phyloP scores from a whole-genome alignment of 2,888 invertebrate species.

The Molorchus minor region DNA sequence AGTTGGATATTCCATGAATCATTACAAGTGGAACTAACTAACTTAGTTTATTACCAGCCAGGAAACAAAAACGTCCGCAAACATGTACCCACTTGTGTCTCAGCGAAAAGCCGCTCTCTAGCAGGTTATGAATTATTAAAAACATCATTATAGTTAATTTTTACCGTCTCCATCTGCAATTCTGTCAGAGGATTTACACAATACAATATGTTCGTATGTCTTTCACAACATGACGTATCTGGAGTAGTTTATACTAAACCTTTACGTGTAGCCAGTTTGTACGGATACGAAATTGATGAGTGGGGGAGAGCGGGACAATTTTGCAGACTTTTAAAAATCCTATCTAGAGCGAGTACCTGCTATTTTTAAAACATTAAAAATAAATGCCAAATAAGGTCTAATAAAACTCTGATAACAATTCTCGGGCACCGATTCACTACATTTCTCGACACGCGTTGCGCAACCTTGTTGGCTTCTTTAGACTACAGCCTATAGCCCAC shows the following conservation, averaged over 20 bases:
- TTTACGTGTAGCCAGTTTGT: slow-evolving; percentile 22
- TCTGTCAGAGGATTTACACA: slow-evolving; percentile 44
- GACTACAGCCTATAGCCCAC: too few species aligned
- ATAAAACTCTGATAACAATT: too few species aligned
- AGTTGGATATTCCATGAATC: too few species aligned
- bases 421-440: too few species aligned
- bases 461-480: too few species aligned
- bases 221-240: slow-evolving; percentile 45
- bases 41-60: slow-evolving; percentile 10
- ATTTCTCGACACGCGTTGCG: too few species aligned
- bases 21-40: neutral
- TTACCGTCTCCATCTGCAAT: slow-evolving; percentile 42
- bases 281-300: slow-evolving; percentile 19
- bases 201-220: slow-evolving; percentile 48
- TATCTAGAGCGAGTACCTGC: too few species aligned
- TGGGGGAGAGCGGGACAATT: slow-evolving; percentile 21
- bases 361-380: too few species aligned
- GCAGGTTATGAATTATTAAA: slow-evolving; percentile 36
- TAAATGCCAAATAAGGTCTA: too few species aligned
- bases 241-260: slow-evolving; percentile 39
- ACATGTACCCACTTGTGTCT: slow-evolving; percentile 19
- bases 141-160: slow-evolving; percentile 34
- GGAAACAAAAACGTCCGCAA: slow-evolving; percentile 14
- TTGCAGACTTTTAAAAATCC: too few species aligned
- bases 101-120: slow-evolving; percentile 25